phyloP scores from a whole-genome alignment of 2,797 vertebrate species.

The Phalloptychus januarius region DNA sequence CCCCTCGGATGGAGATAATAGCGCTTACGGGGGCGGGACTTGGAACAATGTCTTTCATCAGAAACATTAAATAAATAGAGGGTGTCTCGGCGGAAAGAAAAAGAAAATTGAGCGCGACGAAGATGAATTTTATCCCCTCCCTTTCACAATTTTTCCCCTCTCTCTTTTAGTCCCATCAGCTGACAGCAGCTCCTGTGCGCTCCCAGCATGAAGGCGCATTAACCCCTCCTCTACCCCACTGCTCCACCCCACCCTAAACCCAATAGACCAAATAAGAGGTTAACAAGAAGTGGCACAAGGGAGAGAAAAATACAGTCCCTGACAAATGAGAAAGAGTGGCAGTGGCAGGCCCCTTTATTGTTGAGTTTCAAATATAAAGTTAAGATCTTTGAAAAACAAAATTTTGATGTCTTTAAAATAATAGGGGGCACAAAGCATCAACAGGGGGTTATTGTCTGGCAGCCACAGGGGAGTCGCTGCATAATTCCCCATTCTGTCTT shows the following conservation, averaged over 20 bases:
- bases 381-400: constrained; percentile 95
- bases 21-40: constrained; percentile 55
- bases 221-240: constrained; percentile 51
- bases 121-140: constrained; percentile 85
- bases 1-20: constrained; percentile 66
- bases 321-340: constrained; percentile 95
- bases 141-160: constrained; percentile 75
- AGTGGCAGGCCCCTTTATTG: constrained; percentile 95
- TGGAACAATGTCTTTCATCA: constrained; percentile 76
- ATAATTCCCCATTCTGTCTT: constrained; percentile 98
- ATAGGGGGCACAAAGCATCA: constrained; percentile 99
- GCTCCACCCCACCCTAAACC: constrained; percentile 73
- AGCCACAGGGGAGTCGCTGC: constrained; percentile 96
- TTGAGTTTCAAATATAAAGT: constrained; percentile 98
- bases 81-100: constrained; percentile 58
- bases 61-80: constrained; percentile 72
- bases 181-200: constrained; percentile 87
- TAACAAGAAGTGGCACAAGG: constrained; percentile 95
- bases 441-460: constrained; percentile 98
- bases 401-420: constrained; percentile 99
- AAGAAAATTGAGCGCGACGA: constrained; percentile 53
- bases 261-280: constrained; percentile 94
- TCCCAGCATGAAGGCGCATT: constrained; percentile 86
- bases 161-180: constrained; percentile 85
- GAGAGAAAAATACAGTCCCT: constrained; percentile 89